Evolutionary conservation across 2,888 invertebrate species (phyloP).

Genomic region (Apamea anceps): DNA sequence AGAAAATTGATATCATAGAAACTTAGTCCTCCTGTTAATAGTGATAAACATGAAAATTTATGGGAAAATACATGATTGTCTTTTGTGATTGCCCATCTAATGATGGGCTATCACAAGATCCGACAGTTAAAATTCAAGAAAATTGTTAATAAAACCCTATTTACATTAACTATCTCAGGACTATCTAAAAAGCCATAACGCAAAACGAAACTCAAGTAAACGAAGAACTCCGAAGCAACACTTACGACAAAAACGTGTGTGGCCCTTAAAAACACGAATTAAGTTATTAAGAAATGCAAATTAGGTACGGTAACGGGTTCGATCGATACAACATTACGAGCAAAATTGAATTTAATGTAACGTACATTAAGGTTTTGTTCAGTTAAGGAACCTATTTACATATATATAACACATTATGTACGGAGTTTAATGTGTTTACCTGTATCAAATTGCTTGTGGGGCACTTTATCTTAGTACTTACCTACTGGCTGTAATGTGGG

Average conservation of each 20-base stretch:
- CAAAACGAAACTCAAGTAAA: neutral
- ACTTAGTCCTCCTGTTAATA: no score
- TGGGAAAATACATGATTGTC: no score
- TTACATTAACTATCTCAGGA: neutral
- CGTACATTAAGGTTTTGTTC: constrained; percentile 43
- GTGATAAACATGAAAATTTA: no score
- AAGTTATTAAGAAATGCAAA: constrained; percentile 60
- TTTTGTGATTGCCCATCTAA: no score
- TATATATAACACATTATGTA: constrained; percentile 52
- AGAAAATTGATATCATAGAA: no score
- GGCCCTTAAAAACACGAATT: constrained; percentile 43
- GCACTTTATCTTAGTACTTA: constrained; percentile 18
- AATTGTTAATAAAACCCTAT: neutral
- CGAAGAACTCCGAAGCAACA: constrained; percentile 1
- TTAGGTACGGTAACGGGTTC: constrained; percentile 29
- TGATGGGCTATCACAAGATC: no score
- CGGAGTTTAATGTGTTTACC: constrained; percentile 41
- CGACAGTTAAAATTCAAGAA: neutral
- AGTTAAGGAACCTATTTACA: constrained; percentile 57
- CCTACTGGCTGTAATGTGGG: neutral
- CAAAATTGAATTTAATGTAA: constrained; percentile 53
- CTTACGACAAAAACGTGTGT: constrained; percentile 32
- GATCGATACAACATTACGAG: constrained; percentile 45
- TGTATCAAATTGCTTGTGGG: constrained; percentile 36
- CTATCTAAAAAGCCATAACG: neutral